Evolutionary conservation across 2,888 invertebrate genomes (phyloP), one percentile per base, ranked within the genome.

Genomic region (Nymphalis c-album): DNA sequence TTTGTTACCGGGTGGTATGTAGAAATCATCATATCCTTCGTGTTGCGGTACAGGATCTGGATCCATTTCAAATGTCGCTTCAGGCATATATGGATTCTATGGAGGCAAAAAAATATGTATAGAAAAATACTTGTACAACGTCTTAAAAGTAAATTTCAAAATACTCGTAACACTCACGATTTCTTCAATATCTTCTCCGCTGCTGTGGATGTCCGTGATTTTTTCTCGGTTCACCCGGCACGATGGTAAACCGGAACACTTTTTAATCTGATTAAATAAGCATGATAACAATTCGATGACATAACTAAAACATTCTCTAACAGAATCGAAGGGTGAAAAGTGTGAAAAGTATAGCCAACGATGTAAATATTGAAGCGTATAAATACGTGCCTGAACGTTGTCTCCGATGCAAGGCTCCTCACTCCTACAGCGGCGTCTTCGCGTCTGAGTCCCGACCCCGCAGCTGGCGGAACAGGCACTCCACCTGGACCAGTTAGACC

Each of bases 401-500:
- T 88, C 88, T 0, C 86, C 89, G 0, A 7, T 50, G 76, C 90
- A 85, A 80, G 91, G 76, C 0, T 72, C 68, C 0, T 47, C 69
- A 16, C 71, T 69, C 46, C 85, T 83, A 77, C 95, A 95, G 10
- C 85, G 82, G 0, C 94, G 80, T 0, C 82, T 83, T 47, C 94
- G 84, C 46, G 86, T 83, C 75, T 92, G 91, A 10, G 90, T 82
- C n/a, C 94, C 94, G 16, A 78, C 76, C 7, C 92, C 93, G 81
- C 94, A 94, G 1, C 90, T 77, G 2, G 84, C 80, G 51, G 93
- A 93, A 74, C 95, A 95, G 10, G 82, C 71, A 8, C 91, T 88
- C 94, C 94, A 95, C 0, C 76, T 74, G 3, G 93, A 89, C 95
- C 94, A 95, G 0, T 77, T 65, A 0, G 92, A 90, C 93, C 93